A percentile compares a stretch with the other conserved stretches of the same genome.
phyloP scores from a whole-genome alignment of 2,113 vertebrate species.

The Eleginops maclovinus region DNA sequence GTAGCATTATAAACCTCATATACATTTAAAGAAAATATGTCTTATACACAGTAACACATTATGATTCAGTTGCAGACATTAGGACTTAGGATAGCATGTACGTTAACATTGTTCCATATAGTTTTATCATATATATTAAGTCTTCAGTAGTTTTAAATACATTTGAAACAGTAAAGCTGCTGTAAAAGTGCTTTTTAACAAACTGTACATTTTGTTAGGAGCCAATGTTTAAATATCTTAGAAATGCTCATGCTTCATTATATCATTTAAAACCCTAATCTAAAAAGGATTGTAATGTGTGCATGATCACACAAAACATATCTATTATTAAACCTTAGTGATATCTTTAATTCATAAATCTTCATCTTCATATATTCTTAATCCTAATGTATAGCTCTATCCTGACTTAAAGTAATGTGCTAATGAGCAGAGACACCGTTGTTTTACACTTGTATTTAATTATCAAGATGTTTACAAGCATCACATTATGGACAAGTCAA shows the following conservation, averaged over 20 bases:
- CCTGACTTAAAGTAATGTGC: background rate
- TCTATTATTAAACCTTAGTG: background rate
- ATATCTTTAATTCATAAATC: background rate
- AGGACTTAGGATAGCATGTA: background rate
- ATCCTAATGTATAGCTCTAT: background rate
- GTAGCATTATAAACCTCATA: no score
- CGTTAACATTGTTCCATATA: background rate
- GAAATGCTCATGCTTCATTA: background rate
- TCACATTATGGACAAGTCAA: background rate
- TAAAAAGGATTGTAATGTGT: background rate
- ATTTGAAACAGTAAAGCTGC: background rate
- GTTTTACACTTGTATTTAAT: background rate
- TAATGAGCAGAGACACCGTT: background rate
- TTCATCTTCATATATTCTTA: conserved; percentile 5
- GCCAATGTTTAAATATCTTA: background rate
- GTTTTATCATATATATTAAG: background rate
- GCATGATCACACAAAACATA: background rate
- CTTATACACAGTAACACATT: background rate
- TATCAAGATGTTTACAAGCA: conserved; percentile 11
- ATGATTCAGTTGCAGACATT: background rate
- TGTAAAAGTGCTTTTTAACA: background rate
- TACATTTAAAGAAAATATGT: background rate
- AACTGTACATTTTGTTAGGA: background rate
- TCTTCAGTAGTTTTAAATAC: background rate
- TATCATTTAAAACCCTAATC: background rate